These are phyloP conservation scores for Panagrolaimus sp. DNA, from an alignment of 1,140 invertebrate genomes.

Conservation along the genomic window DNA sequence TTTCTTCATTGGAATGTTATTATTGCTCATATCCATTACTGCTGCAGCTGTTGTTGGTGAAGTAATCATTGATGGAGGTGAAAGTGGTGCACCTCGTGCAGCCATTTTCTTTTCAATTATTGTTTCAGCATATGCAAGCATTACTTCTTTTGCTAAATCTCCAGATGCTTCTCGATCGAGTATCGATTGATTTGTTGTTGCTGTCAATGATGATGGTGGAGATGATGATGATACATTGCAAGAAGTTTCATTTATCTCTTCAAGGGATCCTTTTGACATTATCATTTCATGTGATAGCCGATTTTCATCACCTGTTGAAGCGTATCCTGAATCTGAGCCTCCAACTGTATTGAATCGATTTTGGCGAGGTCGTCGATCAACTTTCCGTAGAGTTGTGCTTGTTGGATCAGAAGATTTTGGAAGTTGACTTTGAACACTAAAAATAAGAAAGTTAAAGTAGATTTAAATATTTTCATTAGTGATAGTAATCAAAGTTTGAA, in stretches of 20 bases:
- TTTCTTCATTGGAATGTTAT: background rate
- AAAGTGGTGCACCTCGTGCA: background rate
- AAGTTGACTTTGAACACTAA: background rate
- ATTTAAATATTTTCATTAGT: background rate
- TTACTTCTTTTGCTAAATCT: constrained; percentile 4
- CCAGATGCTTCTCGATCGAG: background rate
- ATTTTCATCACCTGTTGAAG: constrained; percentile 12
- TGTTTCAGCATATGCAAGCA: background rate
- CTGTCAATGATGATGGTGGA: background rate
- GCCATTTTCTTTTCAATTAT: constrained; percentile 5
- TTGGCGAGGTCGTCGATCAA: background rate
- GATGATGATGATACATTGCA: background rate
- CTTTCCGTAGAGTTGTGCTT: background rate
- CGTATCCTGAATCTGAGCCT: constrained; percentile 5
- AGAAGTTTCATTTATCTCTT: constrained; percentile 10
- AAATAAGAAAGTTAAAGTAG: background rate
- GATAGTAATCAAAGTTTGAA: too few relatives aligned
- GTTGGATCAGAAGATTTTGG: background rate
- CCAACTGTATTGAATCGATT: background rate
- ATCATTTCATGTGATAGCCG: constrained; percentile 6
- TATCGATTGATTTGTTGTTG: background rate
- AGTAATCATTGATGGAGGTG: background rate
- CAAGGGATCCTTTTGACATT: background rate
- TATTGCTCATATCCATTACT: constrained; percentile 5
- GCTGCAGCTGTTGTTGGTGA: background rate